Base-by-base conservation (phyloP, 2,113 vertebrate species). In the Otis tarda region DNA sequence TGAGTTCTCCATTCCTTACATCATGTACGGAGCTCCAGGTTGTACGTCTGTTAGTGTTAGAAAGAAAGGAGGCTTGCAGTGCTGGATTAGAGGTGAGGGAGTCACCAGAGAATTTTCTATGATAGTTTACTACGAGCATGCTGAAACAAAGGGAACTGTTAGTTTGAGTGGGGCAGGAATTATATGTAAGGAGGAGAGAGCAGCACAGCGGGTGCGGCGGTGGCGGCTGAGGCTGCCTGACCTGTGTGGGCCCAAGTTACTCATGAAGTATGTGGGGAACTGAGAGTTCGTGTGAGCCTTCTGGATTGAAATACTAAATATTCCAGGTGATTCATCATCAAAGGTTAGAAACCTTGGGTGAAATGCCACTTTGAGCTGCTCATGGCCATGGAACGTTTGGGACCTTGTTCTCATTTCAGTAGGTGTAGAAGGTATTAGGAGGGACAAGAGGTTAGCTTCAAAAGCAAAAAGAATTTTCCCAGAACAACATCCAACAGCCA, bases 191-290 rank as follows among this genome's bases (percentile, higher is more conserved):
- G 47, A 78, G 47, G 37, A 80, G 57, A 17, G 84, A 64, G 23
- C 30, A 69, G 61, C 64, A 12, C 33, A 1, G 33, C 1, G 3
- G 47, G 28, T 27, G 1, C 0, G 1, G 61, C 4, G 6, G 23
- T 4, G 7, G 22, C 19, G 28, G 70, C 65, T 1, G 1, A 23
- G 56, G 39, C 43, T 67, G 39, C 3, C 45, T 53, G 14, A 43
- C 41, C 41, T 43, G 41, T 15, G 41, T 43, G 41, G 41, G 41
- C 41, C 41, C 74, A 45, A 22, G 78, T 89, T 81, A 27, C 14
- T 89, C 1, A 1, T 50, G 24, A 80, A 87, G 27, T 45, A 37
- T 59, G 8, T 63, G 56, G 12, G 47, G 56, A 33, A 79, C n/a
- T 85, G 25, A 79, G 37, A 87, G 49, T 83, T 86, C 75, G 12